Percentiles rank a stretch among this genome's conserved stretches.
These are phyloP conservation scores for Ceratosolen solmsi DNA, from an alignment of 1,140 invertebrate species.

Conservation along the genomic window DNA sequence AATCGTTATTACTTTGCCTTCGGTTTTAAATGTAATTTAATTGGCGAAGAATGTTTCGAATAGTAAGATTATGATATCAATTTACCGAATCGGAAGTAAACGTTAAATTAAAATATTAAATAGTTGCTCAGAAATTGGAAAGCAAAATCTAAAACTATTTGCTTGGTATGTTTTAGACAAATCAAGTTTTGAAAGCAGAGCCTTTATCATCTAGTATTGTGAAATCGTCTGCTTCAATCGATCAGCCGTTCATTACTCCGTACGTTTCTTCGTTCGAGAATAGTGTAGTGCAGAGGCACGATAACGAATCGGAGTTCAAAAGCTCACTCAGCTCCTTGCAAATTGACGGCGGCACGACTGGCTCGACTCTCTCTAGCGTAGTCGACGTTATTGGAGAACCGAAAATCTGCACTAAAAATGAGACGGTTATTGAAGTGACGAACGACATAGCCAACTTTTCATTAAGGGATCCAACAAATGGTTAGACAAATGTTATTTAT, in stretches of 20 bases:
- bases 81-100: no score
- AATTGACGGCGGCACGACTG: neutral
- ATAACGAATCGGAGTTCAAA: slow-evolving; percentile 14
- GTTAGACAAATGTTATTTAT: neutral
- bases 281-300: slow-evolving; percentile 29
- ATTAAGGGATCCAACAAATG: neutral
- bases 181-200: neutral
- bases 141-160: no score
- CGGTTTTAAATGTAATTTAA: no score
- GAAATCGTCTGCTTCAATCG: neutral
- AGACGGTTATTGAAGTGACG: neutral
- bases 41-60: no score
- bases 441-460: neutral
- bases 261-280: slow-evolving; percentile 38
- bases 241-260: neutral
- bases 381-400: neutral
- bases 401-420: neutral
- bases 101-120: no score
- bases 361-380: neutral
- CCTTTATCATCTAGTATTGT: no score
- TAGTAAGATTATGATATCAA: no score
- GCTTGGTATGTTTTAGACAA: slow-evolving; percentile 22
- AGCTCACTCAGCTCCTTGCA: neutral
- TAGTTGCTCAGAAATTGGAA: no score
- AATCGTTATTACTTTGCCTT: no score